Conservation (phyloP, 2,888 invertebrate species). For the Lycocerus yunnanus region DNA sequence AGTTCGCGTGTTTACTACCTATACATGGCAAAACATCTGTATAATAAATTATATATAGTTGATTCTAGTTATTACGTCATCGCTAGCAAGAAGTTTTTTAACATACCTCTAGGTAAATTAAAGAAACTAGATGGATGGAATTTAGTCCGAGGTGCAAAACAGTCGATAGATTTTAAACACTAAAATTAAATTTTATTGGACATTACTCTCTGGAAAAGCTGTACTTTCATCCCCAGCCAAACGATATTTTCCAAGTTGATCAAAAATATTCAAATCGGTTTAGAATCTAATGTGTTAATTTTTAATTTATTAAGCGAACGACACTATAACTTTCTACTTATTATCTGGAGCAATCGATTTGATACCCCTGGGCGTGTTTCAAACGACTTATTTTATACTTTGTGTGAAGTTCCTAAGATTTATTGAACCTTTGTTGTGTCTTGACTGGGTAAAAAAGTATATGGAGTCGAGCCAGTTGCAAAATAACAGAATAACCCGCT, state of each 20-base stretch:
- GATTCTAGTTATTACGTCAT: background rate
- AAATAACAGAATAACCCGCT: slow-evolving; percentile 6
- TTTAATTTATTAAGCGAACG: background rate
- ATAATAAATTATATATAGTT: too few relatives aligned
- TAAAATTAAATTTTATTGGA: too few relatives aligned
- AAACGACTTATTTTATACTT: slow-evolving; percentile 17
- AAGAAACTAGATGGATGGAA: background rate
- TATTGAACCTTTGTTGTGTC: slow-evolving; percentile 14
- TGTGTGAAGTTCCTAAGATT: slow-evolving; percentile 14
- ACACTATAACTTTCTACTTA: slow-evolving; percentile 5
- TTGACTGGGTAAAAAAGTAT: slow-evolving; percentile 3
- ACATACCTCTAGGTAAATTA: background rate
- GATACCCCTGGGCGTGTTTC: slow-evolving; percentile 6
- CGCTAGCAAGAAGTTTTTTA: background rate
- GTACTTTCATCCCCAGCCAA: background rate
- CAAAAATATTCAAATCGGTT: background rate
- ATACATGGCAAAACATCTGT: background rate
- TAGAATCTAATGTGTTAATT: background rate
- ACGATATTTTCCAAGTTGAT: background rate
- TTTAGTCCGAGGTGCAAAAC: background rate
- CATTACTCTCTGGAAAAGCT: background rate
- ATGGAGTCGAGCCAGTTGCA: slow-evolving; percentile 2
- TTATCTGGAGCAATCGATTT: slow-evolving; percentile 12
- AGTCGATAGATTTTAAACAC: background rate
- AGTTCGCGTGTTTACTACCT: background rate